phyloP scores from a whole-genome alignment of 1,140 invertebrate genomes.

The Drosophila equinoxialis region DNA sequence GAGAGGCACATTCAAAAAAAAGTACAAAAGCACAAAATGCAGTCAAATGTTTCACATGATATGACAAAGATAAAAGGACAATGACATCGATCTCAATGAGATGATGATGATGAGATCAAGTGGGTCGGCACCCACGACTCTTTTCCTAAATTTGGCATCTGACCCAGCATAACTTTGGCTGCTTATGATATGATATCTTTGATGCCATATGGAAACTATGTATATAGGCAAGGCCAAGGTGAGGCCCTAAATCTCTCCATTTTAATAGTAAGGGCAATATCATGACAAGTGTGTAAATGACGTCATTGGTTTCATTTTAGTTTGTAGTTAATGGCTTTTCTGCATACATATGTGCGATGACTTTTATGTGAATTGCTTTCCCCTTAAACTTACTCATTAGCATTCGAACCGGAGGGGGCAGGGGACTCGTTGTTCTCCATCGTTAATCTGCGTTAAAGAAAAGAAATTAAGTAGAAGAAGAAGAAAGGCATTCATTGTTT shows the following conservation, averaged over 20 bases:
- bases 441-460: background rate
- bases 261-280: too few species aligned
- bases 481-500: slow-evolving; percentile 17
- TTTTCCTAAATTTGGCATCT: too few species aligned
- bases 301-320: slow-evolving; percentile 25
- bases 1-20: slow-evolving; percentile 23
- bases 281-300: slow-evolving; percentile 28
- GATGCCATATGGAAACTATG: background rate
- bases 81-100: too few species aligned
- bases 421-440: slow-evolving; percentile 75
- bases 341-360: slow-evolving; percentile 36
- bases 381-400: slow-evolving; percentile 64
- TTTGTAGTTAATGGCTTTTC: slow-evolving; percentile 5
- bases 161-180: too few species aligned
- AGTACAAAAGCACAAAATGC: slow-evolving; percentile 42
- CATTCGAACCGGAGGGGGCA: slow-evolving; percentile 68
- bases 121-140: too few species aligned
- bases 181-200: too few species aligned
- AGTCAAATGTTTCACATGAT: background rate
- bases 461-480: slow-evolving; percentile 10
- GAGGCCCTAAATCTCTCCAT: background rate
- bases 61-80: background rate
- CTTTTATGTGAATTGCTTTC: slow-evolving; percentile 21
- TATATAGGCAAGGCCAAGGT: background rate
- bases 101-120: too few species aligned